A percentile compares a stretch with the other conserved stretches of the same genome.
These are phyloP conservation scores for Schizopygopsis malacanthus DNA, from an alignment of 2,797 vertebrate species.

Conservation along the genomic window DNA sequence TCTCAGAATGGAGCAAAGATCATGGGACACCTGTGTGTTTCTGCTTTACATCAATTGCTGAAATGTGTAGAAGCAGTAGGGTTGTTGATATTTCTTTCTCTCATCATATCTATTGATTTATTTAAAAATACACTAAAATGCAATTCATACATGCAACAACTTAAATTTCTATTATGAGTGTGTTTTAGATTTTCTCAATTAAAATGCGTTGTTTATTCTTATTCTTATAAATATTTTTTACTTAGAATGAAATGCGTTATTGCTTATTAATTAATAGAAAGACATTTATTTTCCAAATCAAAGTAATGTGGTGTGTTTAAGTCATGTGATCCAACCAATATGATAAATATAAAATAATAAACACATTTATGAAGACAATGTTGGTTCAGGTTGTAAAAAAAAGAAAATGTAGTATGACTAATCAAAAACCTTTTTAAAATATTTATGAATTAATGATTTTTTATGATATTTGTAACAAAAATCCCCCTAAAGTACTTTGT, in stretches of 20 bases:
- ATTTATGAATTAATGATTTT: background rate
- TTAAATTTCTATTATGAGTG: background rate
- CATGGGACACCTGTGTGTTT: background rate
- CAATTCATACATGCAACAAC: background rate
- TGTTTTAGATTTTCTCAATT: background rate
- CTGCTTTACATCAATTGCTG: background rate
- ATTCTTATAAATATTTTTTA: background rate
- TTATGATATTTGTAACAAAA: background rate
- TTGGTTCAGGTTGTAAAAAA: no score
- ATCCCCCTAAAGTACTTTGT: background rate
- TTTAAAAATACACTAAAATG: background rate
- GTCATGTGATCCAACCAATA: background rate
- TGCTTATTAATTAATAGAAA: background rate
- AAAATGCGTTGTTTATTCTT: background rate
- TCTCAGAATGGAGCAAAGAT: slow-evolving; percentile 10
- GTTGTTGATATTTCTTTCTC: background rate
- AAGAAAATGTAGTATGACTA: background rate
- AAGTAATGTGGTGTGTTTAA: background rate
- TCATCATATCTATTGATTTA: background rate
- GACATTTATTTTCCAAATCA: background rate
- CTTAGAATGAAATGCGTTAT: background rate
- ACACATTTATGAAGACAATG: no score
- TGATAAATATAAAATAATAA: background rate
- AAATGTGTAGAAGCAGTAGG: background rate
- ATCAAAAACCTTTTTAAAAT: background rate